These are phyloP conservation scores for Phlogophora meticulosa DNA, from an alignment of 2,888 invertebrate species.

Conservation along the genomic window DNA sequence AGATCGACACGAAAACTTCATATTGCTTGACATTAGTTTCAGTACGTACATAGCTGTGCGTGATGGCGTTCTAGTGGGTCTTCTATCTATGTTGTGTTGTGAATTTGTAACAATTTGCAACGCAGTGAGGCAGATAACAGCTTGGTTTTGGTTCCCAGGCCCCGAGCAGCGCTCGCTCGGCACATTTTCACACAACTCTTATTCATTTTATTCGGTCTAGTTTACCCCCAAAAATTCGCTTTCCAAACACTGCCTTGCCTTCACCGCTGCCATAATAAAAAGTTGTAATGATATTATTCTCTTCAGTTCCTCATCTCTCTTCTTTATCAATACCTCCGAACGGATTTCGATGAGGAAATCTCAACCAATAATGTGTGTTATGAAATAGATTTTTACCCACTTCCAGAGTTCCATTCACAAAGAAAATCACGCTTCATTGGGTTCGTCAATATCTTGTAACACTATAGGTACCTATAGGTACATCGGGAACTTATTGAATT, in stretches of 20 bases:
- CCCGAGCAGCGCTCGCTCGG: constrained; percentile 22
- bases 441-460: constrained; percentile 25
- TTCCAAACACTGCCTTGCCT: constrained; percentile 7
- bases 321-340: constrained; percentile 18
- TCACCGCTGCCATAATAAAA: constrained; percentile 9
- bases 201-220: constrained; percentile 30
- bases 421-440: constrained; percentile 41
- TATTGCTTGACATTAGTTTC: constrained; percentile 1
- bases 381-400: constrained; percentile 26
- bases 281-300: constrained; percentile 20
- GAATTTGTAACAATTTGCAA: constrained; percentile 55
- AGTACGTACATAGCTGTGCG: neutral
- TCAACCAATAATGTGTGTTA: constrained; percentile 26
- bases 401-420: constrained; percentile 24
- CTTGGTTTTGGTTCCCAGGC: constrained; percentile 39
- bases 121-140: constrained; percentile 56
- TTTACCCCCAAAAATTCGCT: constrained; percentile 26
- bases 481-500: constrained; percentile 5
- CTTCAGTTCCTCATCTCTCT: constrained; percentile 10
- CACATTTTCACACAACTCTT: constrained; percentile 51
- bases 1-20: constrained; percentile 6
- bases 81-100: constrained; percentile 32
- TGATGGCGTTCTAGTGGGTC: constrained; percentile 3
- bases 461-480: constrained; percentile 7
- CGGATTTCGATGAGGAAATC: constrained; percentile 31